A percentile compares a stretch with the other conserved stretches of the same genome.
Conservation (phyloP, 2,888 invertebrate genomes). For the Drosophila meridiana region DNA sequence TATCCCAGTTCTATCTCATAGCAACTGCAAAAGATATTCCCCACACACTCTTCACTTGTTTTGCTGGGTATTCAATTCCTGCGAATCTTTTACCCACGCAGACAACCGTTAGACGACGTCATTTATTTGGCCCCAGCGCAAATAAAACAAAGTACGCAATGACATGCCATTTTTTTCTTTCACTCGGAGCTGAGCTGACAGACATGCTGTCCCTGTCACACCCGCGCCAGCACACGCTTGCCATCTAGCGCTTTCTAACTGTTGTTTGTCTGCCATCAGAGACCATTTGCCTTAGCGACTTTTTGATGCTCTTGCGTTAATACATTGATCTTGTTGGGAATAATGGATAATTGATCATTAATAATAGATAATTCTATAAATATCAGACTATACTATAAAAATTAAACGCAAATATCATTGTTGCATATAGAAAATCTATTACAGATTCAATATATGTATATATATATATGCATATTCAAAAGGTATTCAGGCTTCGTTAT, state of each 20-base stretch:
- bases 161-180: conserved; percentile 36
- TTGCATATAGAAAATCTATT: neutral
- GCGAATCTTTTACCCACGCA: conserved; percentile 27
- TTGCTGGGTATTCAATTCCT: neutral
- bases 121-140: conserved; percentile 43
- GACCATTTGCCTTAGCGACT: conserved; percentile 7
- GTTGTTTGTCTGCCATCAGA: conserved; percentile 17
- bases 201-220: neutral
- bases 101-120: conserved; percentile 57
- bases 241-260: conserved; percentile 1
- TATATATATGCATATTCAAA: neutral
- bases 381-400: neutral
- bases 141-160: conserved; percentile 39
- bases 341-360: neutral
- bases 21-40: neutral
- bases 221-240: neutral
- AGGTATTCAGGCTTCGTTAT: neutral
- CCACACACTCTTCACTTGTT: neutral
- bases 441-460: neutral
- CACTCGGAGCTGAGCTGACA: neutral
- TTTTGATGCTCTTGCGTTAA: conserved; percentile 1
- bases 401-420: neutral
- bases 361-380: neutral
- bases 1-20: too few species aligned
- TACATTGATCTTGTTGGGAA: neutral